Base-by-base conservation (phyloP, 2,113 vertebrate genomes). In the Pelusios castaneus region DNA sequence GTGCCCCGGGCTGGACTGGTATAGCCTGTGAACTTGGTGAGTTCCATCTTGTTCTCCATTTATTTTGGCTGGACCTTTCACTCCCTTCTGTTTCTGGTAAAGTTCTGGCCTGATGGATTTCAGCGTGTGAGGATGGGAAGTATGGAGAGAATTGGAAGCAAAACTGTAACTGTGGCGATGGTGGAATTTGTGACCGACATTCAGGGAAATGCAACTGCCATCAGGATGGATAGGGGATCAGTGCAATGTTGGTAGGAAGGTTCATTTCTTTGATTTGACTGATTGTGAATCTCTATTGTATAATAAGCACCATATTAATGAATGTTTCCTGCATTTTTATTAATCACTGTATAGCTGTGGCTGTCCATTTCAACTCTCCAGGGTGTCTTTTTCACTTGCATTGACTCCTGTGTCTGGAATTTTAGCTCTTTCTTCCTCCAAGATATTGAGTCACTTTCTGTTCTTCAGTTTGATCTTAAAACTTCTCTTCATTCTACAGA, bases 1-100 rank as follows among this genome's bases (percentile, higher is more conserved):
- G 98, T 95, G 95, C 97, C 17, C 80, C 75, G 3, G 97, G 98
- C 38, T 97, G 98, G 97, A 97, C 90, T 0, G 98, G 98, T n/a
- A 87, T 92, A 49, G 93, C 97, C 1, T 98, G 98, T 51, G 98
- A 98, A 87, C 92, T 97, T 82, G 97, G 98, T 98, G 91, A 98
- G 97, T 93, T 16, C 22, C 52, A 21, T 12, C 63, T 1, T 1
- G 0, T 73, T 31, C n/a, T 77, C 2, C 29, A 10, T 13, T 38
- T 29, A 10, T 7, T 38, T n/a, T 73, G 41, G 34, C 2, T 0
- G 79, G 58, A 67, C 0, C 0, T 17, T 12, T n/a, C 80, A 2
- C n/a, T 24, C 2, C 0, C 22, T 54, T 41, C 16, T 2, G 9
- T 21, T 43, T 76, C 73, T 29, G 11, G 25, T 8, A 76, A 88